A percentile compares a stretch with the other conserved stretches of the same genome.
Evolutionary conservation across 2,113 vertebrate species (phyloP).

Genomic region (Catharus fuscescens): DNA sequence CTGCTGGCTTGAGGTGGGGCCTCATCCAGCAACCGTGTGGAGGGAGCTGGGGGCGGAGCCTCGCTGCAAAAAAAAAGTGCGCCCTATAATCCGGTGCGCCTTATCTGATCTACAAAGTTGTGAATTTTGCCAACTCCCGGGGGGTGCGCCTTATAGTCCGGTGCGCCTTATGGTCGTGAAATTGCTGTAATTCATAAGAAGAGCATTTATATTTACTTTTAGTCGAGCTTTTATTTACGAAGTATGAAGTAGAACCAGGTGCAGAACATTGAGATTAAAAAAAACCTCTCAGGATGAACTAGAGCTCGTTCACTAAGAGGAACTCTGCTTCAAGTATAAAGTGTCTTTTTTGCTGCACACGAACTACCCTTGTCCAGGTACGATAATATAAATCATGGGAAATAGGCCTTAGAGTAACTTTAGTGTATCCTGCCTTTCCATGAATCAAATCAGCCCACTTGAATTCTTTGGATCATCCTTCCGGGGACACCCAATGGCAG

Average conservation of each 20-base stretch:
- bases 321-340: background rate
- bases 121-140: too few relatives aligned
- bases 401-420: background rate
- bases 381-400: background rate
- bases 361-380: background rate
- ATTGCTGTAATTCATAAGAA: background rate
- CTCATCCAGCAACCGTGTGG: too few relatives aligned
- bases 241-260: background rate
- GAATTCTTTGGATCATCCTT: background rate
- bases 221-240: background rate
- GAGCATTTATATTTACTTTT: background rate
- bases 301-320: background rate
- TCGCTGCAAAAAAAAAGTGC: too few relatives aligned
- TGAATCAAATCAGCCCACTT: background rate
- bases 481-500: background rate
- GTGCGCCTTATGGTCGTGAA: too few relatives aligned
- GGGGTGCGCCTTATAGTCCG: too few relatives aligned
- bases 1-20: too few relatives aligned
- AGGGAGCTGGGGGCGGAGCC: too few relatives aligned
- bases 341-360: background rate
- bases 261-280: background rate
- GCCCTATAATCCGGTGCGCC: too few relatives aligned
- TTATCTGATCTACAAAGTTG: too few relatives aligned
- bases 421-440: background rate
- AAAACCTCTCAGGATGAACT: rapidly evolving